A percentile compares a stretch with the other conserved stretches of the same genome.
These are phyloP conservation scores for Cyrtodaria siliqua DNA, from an alignment of 2,888 invertebrate species.

Conservation along the genomic window DNA sequence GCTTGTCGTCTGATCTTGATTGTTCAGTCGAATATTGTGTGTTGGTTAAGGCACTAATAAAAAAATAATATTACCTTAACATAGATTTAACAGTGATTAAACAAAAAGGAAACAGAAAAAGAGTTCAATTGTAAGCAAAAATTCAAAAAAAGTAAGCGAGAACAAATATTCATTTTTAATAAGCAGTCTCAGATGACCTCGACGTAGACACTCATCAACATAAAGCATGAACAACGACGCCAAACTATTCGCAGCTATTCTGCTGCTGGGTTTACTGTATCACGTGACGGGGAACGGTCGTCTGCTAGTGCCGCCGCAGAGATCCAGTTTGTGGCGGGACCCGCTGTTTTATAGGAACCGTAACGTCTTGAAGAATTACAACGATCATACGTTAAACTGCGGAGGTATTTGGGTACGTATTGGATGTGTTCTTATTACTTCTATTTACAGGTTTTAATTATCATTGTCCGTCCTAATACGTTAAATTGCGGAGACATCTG, in stretches of 20 bases:
- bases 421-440: background rate
- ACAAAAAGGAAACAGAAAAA: no score
- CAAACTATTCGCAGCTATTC: background rate
- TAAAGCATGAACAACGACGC: background rate
- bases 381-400: constrained; percentile 66
- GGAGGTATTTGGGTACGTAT: constrained; percentile 66
- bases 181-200: background rate
- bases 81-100: no score
- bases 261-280: background rate
- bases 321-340: constrained; percentile 66
- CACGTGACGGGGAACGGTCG: constrained; percentile 50
- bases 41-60: no score
- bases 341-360: constrained; percentile 27
- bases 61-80: no score
- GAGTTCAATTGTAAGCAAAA: background rate
- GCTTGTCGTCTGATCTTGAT: no score
- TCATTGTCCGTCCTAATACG: no score
- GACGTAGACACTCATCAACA: background rate
- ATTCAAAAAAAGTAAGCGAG: background rate
- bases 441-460: no score
- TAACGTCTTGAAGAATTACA: constrained; percentile 46
- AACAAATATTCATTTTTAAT: no score
- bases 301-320: constrained; percentile 63
- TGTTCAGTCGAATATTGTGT: no score
- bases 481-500: no score